Conservation (phyloP, 30 jellyfish, hydroid and myxozoan genomes). For the Pelagia noctiluca region DNA sequence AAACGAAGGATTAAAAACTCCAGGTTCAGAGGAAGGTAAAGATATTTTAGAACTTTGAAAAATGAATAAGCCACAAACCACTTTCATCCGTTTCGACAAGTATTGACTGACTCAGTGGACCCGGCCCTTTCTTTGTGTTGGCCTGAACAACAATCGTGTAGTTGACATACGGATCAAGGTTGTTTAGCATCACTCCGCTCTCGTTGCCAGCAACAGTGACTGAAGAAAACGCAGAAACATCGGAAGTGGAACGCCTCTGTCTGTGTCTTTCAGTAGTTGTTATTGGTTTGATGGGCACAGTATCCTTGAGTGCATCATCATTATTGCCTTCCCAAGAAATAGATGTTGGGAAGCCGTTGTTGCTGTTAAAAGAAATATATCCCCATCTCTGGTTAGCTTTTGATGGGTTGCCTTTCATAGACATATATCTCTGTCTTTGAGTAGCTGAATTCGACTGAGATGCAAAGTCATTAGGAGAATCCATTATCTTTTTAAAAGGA, state of each 20-base stretch:
- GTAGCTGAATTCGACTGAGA: too few species aligned
- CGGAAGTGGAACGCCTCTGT: slow-evolving; percentile 30
- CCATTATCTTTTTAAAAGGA: too few species aligned
- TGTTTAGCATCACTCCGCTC: slow-evolving; percentile 5
- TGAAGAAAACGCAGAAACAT: slow-evolving; percentile 15
- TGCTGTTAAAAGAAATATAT: too few species aligned
- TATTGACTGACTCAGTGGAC: slow-evolving; percentile 59
- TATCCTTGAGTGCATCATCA: neutral
- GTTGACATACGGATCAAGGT: slow-evolving; percentile 59
- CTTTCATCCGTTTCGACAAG: slow-evolving; percentile 52
- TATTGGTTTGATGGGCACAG: too few species aligned
- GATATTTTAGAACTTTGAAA: too few species aligned
- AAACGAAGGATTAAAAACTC: neutral
- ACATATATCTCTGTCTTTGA: too few species aligned
- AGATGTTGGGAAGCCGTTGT: neutral
- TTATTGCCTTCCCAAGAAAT: neutral
- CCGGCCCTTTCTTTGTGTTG: slow-evolving; percentile 57
- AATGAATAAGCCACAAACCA: too few species aligned
- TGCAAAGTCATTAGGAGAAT: too few species aligned
- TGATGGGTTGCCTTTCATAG: too few species aligned
- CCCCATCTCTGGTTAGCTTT: too few species aligned
- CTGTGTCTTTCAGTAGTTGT: too few species aligned
- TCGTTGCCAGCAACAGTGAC: slow-evolving; percentile 39
- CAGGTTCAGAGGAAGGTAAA: too few species aligned
- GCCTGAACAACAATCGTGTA: slow-evolving; percentile 65